These are phyloP conservation scores for Poeciliopsis infans DNA, from an alignment of 2,797 vertebrate species.

Conservation along the genomic window DNA sequence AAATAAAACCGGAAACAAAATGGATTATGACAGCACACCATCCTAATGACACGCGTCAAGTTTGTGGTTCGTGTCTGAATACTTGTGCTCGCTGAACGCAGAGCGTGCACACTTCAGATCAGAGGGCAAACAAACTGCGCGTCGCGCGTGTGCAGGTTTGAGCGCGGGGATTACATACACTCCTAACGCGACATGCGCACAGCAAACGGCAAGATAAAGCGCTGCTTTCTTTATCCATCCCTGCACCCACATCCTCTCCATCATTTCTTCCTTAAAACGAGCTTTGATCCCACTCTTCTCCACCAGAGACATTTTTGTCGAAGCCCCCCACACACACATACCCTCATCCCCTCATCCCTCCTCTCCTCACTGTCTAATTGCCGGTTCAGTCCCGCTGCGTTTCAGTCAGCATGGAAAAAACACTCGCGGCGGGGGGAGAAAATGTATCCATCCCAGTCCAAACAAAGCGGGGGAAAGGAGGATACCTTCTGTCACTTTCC, in stretches of 20 bases:
- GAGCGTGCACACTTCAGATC: conserved; percentile 15
- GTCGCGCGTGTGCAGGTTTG: conserved; percentile 45
- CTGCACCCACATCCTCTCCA: conserved; percentile 46
- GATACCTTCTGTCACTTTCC: conserved; percentile 43
- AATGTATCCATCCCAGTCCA: conserved; percentile 59
- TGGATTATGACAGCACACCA: not conserved
- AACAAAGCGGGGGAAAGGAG: conserved; percentile 57
- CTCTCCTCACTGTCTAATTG: conserved; percentile 73
- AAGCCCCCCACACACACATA: conserved; percentile 25
- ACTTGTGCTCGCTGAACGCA: conserved; percentile 12
- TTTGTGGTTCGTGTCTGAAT: not conserved
- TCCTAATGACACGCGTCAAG: not conserved
- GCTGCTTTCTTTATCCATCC: conserved; percentile 52
- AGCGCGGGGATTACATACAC: conserved; percentile 69
- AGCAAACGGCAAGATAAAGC: conserved; percentile 69
- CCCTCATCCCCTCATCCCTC: conserved; percentile 20
- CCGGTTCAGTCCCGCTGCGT: conserved; percentile 73
- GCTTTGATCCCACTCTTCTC: conserved; percentile 65
- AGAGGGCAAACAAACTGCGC: conserved; percentile 40
- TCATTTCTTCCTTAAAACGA: conserved; percentile 57
- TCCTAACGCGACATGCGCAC: conserved; percentile 41
- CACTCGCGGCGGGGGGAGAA: conserved; percentile 58
- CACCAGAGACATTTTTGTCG: conserved; percentile 64
- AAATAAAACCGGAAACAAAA: no score
- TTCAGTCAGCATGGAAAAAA: conserved; percentile 73